These are phyloP conservation scores for Aspidapion aeneum DNA, from an alignment of 2,888 invertebrate species.

Conservation along the genomic window DNA sequence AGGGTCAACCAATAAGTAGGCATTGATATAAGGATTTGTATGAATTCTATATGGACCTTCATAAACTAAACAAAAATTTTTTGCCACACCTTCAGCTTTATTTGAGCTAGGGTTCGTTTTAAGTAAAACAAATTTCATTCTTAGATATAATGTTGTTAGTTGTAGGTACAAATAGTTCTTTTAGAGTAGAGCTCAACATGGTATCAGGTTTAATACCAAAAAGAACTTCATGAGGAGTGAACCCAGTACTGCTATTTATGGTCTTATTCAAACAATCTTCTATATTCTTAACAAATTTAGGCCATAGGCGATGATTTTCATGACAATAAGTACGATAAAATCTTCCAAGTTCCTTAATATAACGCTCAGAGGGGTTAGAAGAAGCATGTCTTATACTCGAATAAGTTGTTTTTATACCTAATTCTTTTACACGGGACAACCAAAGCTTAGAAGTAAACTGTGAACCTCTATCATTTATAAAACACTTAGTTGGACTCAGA, in stretches of 20 bases:
- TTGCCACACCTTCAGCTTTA: background rate
- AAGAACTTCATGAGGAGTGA: too few species aligned
- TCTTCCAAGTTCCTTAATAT: slow-evolving; percentile 5
- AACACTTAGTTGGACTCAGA: background rate
- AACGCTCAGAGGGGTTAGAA: slow-evolving; percentile 3
- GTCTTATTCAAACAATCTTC: too few species aligned
- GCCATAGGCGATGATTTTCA: background rate
- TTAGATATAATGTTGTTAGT: too few species aligned
- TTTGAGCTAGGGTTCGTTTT: slow-evolving; percentile 1
- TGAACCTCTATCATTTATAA: slow-evolving; percentile 5
- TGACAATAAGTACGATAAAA: slow-evolving; percentile 3
- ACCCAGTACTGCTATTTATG: too few species aligned
- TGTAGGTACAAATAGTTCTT: too few species aligned
- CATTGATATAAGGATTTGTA: too few species aligned
- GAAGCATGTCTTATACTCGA: background rate
- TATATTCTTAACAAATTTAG: background rate
- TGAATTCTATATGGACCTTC: too few species aligned
- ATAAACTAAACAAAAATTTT: slow-evolving; percentile 5
- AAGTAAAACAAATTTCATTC: too few species aligned
- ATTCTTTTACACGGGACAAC: slow-evolving; percentile 2
- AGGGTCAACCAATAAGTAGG: too few species aligned
- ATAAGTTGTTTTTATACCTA: background rate
- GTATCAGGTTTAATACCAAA: too few species aligned
- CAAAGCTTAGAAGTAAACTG: slow-evolving; percentile 17
- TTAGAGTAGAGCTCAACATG: too few species aligned